phyloP scores from a whole-genome alignment of 2,113 vertebrate species.

The Merops nubicus region DNA sequence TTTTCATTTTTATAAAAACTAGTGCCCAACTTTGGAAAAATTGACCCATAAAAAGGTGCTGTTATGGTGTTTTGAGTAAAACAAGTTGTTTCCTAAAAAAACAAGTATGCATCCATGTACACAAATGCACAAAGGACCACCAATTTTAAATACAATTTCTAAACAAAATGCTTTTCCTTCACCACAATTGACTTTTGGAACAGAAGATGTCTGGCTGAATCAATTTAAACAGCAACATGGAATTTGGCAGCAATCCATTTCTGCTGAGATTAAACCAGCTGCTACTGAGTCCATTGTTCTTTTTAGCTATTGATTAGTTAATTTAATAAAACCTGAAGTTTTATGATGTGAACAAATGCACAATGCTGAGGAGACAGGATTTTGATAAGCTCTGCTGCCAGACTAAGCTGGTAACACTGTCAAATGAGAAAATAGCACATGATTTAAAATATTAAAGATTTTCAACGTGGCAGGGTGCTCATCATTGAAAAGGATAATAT shows the following conservation, averaged over 20 bases:
- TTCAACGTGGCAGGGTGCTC: not conserved
- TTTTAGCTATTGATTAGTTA: conserved; percentile 50
- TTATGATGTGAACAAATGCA: conserved; percentile 48
- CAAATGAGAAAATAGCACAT: conserved; percentile 2
- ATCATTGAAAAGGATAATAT: not conserved
- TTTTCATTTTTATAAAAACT: not conserved
- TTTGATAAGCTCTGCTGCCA: conserved; percentile 9
- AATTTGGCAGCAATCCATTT: conserved; percentile 41
- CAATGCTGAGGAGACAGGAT: conserved; percentile 12
- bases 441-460: not conserved
- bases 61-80: not conserved
- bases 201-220: conserved; percentile 17
- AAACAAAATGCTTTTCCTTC: not conserved
- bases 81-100: not conserved
- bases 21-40: not conserved
- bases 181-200: not conserved
- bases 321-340: conserved; percentile 58
- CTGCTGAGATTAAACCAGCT: conserved; percentile 38
- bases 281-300: conserved; percentile 29
- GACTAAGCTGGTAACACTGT: not conserved
- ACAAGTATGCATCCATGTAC: no score
- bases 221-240: conserved; percentile 36
- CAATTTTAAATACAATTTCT: not conserved
- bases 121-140: not conserved
- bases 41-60: not conserved